Evolutionary conservation across 2,113 vertebrate species (phyloP).

Genomic region (Gnathonemus longibarbis): DNA sequence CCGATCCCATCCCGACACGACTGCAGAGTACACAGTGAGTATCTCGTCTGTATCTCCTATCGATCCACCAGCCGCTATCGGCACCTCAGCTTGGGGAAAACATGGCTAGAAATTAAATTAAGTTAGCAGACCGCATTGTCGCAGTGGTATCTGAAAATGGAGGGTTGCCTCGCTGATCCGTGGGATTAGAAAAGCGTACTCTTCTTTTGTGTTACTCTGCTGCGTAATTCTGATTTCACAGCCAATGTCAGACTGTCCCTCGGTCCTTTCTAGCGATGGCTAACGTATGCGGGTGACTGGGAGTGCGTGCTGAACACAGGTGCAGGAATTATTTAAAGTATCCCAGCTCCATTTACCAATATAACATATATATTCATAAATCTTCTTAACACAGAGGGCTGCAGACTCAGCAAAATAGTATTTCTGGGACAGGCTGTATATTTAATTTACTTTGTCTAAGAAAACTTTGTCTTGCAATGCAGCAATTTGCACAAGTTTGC

Average conservation of each 20-base stretch:
- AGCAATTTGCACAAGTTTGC: not conserved
- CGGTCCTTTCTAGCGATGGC: not conserved
- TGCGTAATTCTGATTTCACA: not conserved
- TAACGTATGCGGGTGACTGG: not conserved
- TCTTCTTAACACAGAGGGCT: not conserved
- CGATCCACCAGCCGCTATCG: not conserved
- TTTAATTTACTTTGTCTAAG: not conserved
- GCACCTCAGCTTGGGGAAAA: not conserved
- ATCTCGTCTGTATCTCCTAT: constrained; percentile 16
- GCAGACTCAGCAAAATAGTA: not conserved
- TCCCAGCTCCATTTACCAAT: not conserved
- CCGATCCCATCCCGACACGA: constrained; percentile 33
- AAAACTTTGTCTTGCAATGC: not conserved
- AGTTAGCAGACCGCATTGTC: not conserved
- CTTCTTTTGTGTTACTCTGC: not conserved
- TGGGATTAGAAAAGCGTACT: not conserved
- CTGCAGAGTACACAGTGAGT: constrained; percentile 91
- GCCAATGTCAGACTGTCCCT: not conserved
- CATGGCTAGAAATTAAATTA: not conserved
- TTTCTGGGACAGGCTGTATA: not conserved
- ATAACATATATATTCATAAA: not conserved
- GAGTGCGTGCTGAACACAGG: not conserved
- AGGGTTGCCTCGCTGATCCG: not conserved
- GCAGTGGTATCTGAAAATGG: not conserved
- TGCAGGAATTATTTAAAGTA: not conserved